phyloP scores from a whole-genome alignment of 2,113 vertebrate genomes.

The Thamnophis sirtalis region DNA sequence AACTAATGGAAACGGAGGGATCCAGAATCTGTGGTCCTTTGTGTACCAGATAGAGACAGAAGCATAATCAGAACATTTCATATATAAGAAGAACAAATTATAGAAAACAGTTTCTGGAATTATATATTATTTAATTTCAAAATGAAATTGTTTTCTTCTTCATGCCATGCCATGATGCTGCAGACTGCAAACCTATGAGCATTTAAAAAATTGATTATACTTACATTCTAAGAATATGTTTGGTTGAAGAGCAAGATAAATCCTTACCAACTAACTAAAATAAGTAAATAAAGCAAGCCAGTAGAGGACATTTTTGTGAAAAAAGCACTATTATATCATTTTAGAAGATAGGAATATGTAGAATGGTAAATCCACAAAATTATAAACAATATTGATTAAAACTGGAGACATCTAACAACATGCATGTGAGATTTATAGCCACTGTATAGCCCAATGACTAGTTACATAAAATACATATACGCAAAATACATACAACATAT shows the following conservation, averaged over 20 bases:
- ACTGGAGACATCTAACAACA: not conserved
- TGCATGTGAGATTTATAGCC: not conserved
- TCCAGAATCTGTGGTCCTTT: not conserved
- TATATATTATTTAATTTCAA: not conserved
- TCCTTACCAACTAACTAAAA: not conserved
- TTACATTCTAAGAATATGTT: not conserved
- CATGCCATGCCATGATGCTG: not conserved
- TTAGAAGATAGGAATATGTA: not conserved
- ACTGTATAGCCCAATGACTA: not conserved
- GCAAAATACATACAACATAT: not conserved
- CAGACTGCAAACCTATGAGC: not conserved
- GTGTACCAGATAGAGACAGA: not conserved
- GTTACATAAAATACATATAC: not conserved
- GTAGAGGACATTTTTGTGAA: not conserved
- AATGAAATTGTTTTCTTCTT: not conserved
- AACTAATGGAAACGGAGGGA: not conserved
- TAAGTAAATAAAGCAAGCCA: not conserved
- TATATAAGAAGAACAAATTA: not conserved
- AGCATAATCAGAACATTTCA: not conserved
- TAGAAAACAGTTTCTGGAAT: not conserved
- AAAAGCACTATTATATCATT: not conserved
- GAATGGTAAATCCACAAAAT: not conserved
- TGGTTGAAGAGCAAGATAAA: not conserved
- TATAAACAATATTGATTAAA: not conserved
- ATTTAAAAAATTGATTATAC: not conserved